Evolutionary conservation across 2,888 invertebrate genomes (phyloP), one percentile per base, ranked within the genome.

Genomic region (Sarcophaga subvicina): DNA sequence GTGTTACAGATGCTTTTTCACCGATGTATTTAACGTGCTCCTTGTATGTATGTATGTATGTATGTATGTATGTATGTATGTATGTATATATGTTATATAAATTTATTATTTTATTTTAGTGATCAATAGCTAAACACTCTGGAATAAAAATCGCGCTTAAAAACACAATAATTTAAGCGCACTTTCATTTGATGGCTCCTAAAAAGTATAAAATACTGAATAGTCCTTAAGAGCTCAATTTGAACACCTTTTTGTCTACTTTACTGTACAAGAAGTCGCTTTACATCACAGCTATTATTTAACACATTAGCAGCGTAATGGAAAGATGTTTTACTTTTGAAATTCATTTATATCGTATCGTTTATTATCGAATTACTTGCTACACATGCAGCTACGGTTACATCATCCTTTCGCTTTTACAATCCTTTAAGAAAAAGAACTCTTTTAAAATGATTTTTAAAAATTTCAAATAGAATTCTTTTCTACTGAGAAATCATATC

Each of bases 301-400:
- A 87, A 81, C 70, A 80, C 86, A 81, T 84, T 78, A 87, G 71
- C 22, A 78, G 73, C 66, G 25, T 77, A 78, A 64, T 59, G 66
- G 22, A 66, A 49, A 54, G 54, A 54, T 12, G 14, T 17, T 14
- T 54, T 54, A 17, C 59, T 20, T 64, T 77, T 22, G 27, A 83
- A 80, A 83, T 75, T 78, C 77, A 66, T 86, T 80, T 27, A 27
- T 25, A n/a, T 59, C 78, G 67, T 67, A 62, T 75, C 77, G 78
- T 78, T 75, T 81, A 37, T 60, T 78, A 78, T 87, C 83, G 70
- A 79, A 80, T 87, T 83, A 87, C 86, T 17, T 76, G 62, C 73
- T 73, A 84, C 87, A 82, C 84, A 87, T 81, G 84, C 81, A 72
- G 45, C 84, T 87, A 59, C 71, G 67, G 59, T 84, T 84, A 84